Percentiles rank a stretch among this genome's conserved stretches.
phyloP scores from a whole-genome alignment of 2,888 invertebrate genomes.

The Himalopsyche tibetana region DNA sequence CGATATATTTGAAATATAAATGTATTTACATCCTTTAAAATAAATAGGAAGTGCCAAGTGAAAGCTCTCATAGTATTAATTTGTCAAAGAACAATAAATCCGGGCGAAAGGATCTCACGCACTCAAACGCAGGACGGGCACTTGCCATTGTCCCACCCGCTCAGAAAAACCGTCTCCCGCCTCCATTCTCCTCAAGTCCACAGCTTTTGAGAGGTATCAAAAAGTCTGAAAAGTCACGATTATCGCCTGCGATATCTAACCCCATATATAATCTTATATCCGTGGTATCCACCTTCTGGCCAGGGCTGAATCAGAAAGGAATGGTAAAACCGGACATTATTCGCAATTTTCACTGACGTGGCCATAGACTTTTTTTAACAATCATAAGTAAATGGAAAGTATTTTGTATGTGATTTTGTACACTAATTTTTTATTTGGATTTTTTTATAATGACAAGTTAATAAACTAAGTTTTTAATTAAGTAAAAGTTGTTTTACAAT shows the following conservation, averaged over 20 bases:
- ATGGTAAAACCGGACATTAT: not conserved
- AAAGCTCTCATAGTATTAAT: not conserved
- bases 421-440: too few species aligned
- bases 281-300: conserved; percentile 47
- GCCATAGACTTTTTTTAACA: too few species aligned
- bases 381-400: too few species aligned
- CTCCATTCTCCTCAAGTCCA: conserved; percentile 42
- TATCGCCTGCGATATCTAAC: conserved; percentile 63
- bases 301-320: conserved; percentile 52
- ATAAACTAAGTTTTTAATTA: too few species aligned
- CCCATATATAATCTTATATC: conserved; percentile 56
- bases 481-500: too few species aligned
- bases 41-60: too few species aligned
- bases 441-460: too few species aligned
- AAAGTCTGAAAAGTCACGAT: conserved; percentile 66
- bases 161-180: conserved; percentile 43
- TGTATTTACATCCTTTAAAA: too few species aligned
- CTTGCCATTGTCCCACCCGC: conserved; percentile 41
- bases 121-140: conserved; percentile 39
- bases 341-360: not conserved
- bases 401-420: too few species aligned
- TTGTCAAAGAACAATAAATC: conserved; percentile 17
- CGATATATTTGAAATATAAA: too few species aligned
- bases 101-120: conserved; percentile 46
- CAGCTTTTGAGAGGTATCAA: conserved; percentile 62